These are phyloP conservation scores for Cygnus buccinator DNA, from an alignment of 2,113 vertebrate species.

Conservation along the genomic window DNA sequence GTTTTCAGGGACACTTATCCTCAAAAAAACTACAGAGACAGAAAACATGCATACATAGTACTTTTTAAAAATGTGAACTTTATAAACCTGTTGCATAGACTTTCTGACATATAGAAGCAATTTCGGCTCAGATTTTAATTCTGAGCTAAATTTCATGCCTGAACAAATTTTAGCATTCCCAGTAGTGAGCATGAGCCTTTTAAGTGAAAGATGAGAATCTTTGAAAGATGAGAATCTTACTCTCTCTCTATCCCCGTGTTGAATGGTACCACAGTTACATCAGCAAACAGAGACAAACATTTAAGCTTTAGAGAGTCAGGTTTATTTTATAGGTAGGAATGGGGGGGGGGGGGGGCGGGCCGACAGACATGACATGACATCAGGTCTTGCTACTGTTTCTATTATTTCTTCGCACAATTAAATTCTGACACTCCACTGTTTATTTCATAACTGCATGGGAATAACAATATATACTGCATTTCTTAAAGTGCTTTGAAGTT, in stretches of 20 bases:
- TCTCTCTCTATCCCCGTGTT: fast-evolving
- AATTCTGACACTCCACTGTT: not conserved
- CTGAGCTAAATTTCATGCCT: not conserved
- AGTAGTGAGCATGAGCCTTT: not conserved
- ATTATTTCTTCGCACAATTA: not conserved
- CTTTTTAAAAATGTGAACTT: not conserved
- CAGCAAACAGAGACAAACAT: not conserved
- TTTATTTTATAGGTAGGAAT: not conserved
- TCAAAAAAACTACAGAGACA: not conserved
- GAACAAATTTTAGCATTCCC: not conserved
- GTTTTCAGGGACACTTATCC: not conserved
- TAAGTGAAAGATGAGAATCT: not conserved
- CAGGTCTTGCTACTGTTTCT: no score
- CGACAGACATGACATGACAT: no score
- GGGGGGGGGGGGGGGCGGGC: no score
- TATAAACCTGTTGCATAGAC: not conserved
- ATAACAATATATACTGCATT: not conserved
- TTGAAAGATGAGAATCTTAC: not conserved
- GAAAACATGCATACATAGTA: not conserved
- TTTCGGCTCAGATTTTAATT: not conserved
- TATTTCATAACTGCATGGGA: not conserved
- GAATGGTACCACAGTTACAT: not conserved
- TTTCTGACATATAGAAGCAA: not conserved
- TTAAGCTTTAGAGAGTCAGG: not conserved
- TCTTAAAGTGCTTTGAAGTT: not conserved